A percentile compares a stretch with the other conserved stretches of the same genome.
Evolutionary conservation across 1,140 invertebrate species (phyloP).

Genomic region (Musca vetustissima): DNA sequence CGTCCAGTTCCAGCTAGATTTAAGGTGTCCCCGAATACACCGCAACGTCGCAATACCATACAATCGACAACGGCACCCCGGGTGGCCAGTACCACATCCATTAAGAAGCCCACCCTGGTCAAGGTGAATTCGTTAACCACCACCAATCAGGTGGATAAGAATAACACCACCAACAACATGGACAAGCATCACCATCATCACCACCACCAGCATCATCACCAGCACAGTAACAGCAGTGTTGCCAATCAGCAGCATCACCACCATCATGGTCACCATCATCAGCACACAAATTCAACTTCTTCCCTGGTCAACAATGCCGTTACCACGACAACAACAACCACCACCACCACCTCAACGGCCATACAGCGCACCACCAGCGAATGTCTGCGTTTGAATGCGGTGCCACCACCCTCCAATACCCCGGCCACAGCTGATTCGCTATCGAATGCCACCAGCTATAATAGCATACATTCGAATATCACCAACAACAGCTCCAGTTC

Average conservation of each 20-base stretch:
- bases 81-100: constrained; percentile 36
- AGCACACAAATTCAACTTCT: constrained; percentile 30
- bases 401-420: constrained; percentile 21
- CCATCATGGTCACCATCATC: constrained; percentile 34
- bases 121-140: constrained; percentile 44
- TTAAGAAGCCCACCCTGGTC: constrained; percentile 42
- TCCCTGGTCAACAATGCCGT: not conserved
- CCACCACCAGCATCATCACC: constrained; percentile 39
- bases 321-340: constrained; percentile 22
- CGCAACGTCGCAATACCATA: constrained; percentile 44
- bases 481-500: constrained; percentile 37
- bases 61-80: constrained; percentile 32
- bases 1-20: constrained; percentile 46
- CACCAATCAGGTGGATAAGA: not conserved
- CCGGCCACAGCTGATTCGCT: constrained; percentile 20
- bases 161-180: not conserved
- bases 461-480: constrained; percentile 27
- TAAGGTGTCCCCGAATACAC: constrained; percentile 36
- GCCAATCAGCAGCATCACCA: constrained; percentile 27
- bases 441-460: constrained; percentile 31
- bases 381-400: constrained; percentile 65
- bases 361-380: constrained; percentile 77
- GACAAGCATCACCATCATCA: constrained; percentile 31
- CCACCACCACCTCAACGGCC: constrained; percentile 55
- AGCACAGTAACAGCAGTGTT: constrained; percentile 25